A percentile compares a stretch with the other conserved stretches of the same genome.
phyloP scores from a whole-genome alignment of 2,113 vertebrate species.

The Hydrochoerus hydrochaeris region DNA sequence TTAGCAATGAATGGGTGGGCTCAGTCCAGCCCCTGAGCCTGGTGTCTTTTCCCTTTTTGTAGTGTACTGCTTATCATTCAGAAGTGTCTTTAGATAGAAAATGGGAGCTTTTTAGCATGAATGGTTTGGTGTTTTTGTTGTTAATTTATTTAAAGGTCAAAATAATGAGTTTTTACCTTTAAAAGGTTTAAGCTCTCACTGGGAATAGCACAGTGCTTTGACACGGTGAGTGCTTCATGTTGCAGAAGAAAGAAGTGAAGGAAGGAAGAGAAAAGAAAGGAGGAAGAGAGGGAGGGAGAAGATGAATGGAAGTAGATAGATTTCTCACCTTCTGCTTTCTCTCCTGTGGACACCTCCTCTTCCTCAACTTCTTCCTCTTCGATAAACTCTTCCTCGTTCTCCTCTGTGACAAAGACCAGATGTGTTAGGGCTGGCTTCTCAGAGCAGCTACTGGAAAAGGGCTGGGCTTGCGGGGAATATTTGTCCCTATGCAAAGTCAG shows the following conservation, averaged over 20 bases:
- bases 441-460: background rate
- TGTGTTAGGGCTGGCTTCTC: background rate
- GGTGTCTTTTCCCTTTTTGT: background rate
- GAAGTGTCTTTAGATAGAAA: conserved; percentile 3
- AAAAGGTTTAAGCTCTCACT: background rate
- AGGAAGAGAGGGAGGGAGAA: background rate
- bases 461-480: background rate
- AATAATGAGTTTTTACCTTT: background rate
- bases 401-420: conserved; percentile 73
- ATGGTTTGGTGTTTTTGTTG: background rate
- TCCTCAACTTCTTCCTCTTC: conserved; percentile 84
- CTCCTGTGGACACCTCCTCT: conserved; percentile 75
- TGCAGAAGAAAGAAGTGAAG: background rate
- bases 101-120: background rate
- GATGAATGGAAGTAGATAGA: background rate
- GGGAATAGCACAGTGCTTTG: background rate
- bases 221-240: background rate
- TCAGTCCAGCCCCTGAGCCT: background rate
- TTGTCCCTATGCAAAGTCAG: background rate
- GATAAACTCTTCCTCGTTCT: conserved; percentile 86
- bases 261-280: background rate
- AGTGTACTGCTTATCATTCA: background rate
- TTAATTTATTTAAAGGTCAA: background rate
- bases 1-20: background rate
- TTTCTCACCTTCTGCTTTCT: conserved; percentile 80